phyloP scores from a whole-genome alignment of 1,140 invertebrate species.

The Himalopsyche phryganea region DNA sequence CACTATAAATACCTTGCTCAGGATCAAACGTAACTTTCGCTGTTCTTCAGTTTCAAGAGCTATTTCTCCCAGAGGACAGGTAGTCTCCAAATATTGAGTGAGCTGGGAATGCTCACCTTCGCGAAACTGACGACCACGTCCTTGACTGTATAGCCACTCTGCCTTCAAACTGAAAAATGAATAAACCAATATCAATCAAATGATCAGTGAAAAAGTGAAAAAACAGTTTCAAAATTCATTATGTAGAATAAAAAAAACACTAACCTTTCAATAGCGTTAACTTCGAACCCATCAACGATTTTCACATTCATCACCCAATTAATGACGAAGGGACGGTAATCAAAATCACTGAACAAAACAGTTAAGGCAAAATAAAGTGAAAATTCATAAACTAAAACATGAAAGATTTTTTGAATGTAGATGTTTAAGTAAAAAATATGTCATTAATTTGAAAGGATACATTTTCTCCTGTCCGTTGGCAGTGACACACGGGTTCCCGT shows the following conservation, averaged over 20 bases:
- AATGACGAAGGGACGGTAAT: constrained; percentile 87
- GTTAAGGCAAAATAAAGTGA: constrained; percentile 3
- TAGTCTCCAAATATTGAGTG: constrained; percentile 76
- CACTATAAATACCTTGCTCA: constrained; percentile 77
- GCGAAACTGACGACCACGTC: constrained; percentile 81
- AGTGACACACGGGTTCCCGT: constrained; percentile 81
- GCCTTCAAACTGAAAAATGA: constrained; percentile 70
- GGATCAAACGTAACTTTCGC: constrained; percentile 76
- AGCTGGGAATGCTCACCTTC: constrained; percentile 77
- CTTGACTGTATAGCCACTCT: constrained; percentile 94
- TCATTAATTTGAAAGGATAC: constrained; percentile 65
- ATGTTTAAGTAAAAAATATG: too few relatives aligned
- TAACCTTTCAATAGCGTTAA: constrained; percentile 87
- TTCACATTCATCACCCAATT: constrained; percentile 90
- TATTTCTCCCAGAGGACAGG: constrained; percentile 72
- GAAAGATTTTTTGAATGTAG: too few relatives aligned
- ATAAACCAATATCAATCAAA: neutral
- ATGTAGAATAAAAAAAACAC: constrained; percentile 29
- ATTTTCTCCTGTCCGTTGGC: constrained; percentile 61
- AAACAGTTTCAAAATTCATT: too few relatives aligned
- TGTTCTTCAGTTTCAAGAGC: constrained; percentile 79
- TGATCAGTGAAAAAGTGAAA: neutral
- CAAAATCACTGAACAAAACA: constrained; percentile 68
- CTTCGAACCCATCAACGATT: constrained; percentile 82
- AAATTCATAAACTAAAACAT: too few relatives aligned